Evolutionary conservation across 1,140 invertebrate species (phyloP).

Genomic region (Arctopsyche grandis): DNA sequence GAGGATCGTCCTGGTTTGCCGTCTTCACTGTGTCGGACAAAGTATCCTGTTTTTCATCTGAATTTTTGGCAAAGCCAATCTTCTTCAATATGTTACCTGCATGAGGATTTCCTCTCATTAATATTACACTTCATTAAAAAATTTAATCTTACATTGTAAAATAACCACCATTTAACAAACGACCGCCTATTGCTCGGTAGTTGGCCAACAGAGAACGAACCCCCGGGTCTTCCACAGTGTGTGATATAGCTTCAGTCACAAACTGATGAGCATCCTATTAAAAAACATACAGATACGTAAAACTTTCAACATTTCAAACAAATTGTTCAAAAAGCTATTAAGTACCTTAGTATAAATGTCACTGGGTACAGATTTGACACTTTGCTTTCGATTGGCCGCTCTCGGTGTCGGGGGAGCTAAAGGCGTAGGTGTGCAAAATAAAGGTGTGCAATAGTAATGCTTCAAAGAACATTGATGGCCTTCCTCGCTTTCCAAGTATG

Average conservation of each 20-base stretch:
- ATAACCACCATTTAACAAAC: conserved; percentile 61
- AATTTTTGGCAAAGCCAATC: background rate
- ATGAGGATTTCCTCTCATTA: too few relatives aligned
- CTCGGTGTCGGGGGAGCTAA: conserved; percentile 32
- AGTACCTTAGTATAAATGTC: conserved; percentile 6
- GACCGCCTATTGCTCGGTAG: conserved; percentile 86
- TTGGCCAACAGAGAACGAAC: conserved; percentile 81
- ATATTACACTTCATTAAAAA: background rate
- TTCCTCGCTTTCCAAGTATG: conserved; percentile 87
- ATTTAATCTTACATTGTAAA: background rate
- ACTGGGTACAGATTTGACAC: background rate
- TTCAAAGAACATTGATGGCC: conserved; percentile 82
- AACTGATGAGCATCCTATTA: conserved; percentile 76
- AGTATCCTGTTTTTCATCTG: background rate
- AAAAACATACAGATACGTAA: background rate
- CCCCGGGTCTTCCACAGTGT: conserved; percentile 70
- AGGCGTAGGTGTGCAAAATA: conserved; percentile 67
- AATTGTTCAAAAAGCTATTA: background rate
- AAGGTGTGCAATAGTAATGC: conserved; percentile 80
- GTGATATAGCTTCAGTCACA: conserved; percentile 74
- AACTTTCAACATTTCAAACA: background rate
- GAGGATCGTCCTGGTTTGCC: conserved; percentile 72
- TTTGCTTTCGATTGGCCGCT: conserved; percentile 17
- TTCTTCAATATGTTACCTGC: background rate
- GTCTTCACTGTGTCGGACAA: background rate